Percentiles rank a stretch among this genome's conserved stretches.
Evolutionary conservation across 2,797 vertebrate genomes (phyloP).

Genomic region (Channallabes apus): DNA sequence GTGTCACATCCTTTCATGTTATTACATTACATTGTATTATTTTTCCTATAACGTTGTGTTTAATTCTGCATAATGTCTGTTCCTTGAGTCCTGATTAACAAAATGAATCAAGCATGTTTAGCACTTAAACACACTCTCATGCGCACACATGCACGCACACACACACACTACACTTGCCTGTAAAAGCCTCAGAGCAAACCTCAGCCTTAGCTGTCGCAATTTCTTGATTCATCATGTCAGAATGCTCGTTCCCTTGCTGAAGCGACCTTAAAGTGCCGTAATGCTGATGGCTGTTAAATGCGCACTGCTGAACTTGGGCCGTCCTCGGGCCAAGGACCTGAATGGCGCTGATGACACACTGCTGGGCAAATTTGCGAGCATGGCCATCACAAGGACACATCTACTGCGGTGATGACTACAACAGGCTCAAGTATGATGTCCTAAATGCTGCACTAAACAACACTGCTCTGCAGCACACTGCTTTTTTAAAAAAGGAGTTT

Average conservation of each 20-base stretch:
- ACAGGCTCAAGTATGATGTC: conserved; percentile 44
- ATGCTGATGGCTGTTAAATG: conserved; percentile 57
- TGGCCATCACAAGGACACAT: conserved; percentile 52
- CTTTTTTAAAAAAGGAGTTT: background rate
- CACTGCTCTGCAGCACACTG: conserved; percentile 35
- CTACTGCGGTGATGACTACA: conserved; percentile 49
- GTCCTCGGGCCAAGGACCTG: conserved; percentile 53
- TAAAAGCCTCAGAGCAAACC: conserved; percentile 24
- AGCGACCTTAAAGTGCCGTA: conserved; percentile 44
- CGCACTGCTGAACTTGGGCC: conserved; percentile 50
- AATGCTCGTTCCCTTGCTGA: conserved; percentile 8
- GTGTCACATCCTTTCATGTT: background rate
- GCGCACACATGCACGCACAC: conserved; percentile 18
- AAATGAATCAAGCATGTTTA: background rate
- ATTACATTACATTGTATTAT: too few species aligned
- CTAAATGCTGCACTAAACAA: conserved; percentile 39
- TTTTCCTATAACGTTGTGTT: background rate
- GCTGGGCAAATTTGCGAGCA: conserved; percentile 53
- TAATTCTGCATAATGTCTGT: background rate
- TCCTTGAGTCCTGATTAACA: background rate
- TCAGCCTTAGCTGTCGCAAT: conserved; percentile 8
- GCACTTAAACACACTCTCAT: background rate
- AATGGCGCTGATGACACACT: conserved; percentile 48
- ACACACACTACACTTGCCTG: conserved; percentile 25
- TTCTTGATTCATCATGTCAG: conserved; percentile 28